Conservation (phyloP, 2,113 vertebrate genomes). For the Arothron firmamentum region DNA sequence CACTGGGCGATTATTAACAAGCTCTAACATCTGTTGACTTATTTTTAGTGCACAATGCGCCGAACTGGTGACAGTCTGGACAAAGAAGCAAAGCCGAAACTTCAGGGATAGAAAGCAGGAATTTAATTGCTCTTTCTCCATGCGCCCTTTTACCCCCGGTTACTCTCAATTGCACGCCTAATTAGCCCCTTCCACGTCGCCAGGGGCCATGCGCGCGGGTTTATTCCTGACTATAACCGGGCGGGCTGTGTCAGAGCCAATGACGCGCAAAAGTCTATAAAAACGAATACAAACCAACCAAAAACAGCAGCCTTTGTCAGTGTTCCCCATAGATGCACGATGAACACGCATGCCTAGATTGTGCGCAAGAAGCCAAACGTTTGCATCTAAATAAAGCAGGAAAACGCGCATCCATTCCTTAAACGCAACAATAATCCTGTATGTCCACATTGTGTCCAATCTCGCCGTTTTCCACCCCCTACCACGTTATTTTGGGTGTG, state of each 20-base stretch:
- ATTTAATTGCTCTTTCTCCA: slow-evolving; percentile 45
- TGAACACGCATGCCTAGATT: no score
- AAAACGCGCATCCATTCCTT: neutral
- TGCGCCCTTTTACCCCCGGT: slow-evolving; percentile 20
- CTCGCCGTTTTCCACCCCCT: neutral
- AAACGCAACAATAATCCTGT: neutral
- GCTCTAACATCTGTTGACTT: slow-evolving; percentile 78
- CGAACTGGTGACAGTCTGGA: slow-evolving; percentile 20
- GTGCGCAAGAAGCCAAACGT: no score
- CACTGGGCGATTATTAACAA: slow-evolving; percentile 76
- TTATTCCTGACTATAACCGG: neutral
- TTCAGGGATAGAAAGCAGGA: slow-evolving; percentile 24
- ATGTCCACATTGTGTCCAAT: neutral
- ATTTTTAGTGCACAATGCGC: slow-evolving; percentile 69
- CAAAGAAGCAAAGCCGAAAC: slow-evolving; percentile 25
- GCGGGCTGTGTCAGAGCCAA: slow-evolving; percentile 18
- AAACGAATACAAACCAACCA: no score
- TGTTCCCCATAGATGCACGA: no score
- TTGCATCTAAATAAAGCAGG: no score
- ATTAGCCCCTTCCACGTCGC: slow-evolving; percentile 41
- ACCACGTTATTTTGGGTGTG: slow-evolving; percentile 22
- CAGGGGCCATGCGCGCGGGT: slow-evolving; percentile 31
- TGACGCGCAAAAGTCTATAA: neutral
- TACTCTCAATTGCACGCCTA: slow-evolving; percentile 62
- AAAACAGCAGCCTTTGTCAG: no score